Evolutionary conservation across 1,140 invertebrate species (phyloP), one percentile per base, ranked within the genome.

Genomic region (Meloidogyne floridensis): DNA sequence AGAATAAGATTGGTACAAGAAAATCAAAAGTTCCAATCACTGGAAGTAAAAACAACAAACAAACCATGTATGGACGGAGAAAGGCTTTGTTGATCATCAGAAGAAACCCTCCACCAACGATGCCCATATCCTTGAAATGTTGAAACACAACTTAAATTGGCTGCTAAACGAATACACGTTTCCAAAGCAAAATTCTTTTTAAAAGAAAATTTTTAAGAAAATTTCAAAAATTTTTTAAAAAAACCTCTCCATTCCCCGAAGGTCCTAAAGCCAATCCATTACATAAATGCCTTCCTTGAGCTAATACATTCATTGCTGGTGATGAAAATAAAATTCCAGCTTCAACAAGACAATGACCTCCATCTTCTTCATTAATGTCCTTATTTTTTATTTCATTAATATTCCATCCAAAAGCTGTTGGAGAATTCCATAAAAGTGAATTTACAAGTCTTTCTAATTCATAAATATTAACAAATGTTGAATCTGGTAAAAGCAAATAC

Each of bases 391-490:
- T 81, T 42, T 82, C 80, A 32, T 42, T 32, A 20, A 56, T 72
- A 42, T 82, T 42, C 15, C 73, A 74, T 56, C 87, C 87, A 43
- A 89, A 72, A 10, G 84, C 82, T n/a, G 80, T 54, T 13, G 84
- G 84, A 7, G 79, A 76, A 76, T 88, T 87, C 86, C 87, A 90
- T 59, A 85, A 87, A 32, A 88, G 69, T 9, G 42, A 74, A 72
- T 86, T 80, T 11, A 83, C 81, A 18, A 85, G 65, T 71, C 83
- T 54, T 18, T 78, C 72, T 20, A 88, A 82, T 53, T 80, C 82
- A 78, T 90, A 89, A n/a, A 89, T 85, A 80, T 89, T 89, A 8
- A 89, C 76, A 75, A 89, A 89, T 15, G 89, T 87, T 9, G 84
- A 82, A 70, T 89, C 88, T 15, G 86, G 87, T n/a, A 88, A 73